Evolutionary conservation across 2,797 vertebrate species (phyloP), one percentile per base, ranked within the genome.

Genomic region (Cossypha polioptera): DNA sequence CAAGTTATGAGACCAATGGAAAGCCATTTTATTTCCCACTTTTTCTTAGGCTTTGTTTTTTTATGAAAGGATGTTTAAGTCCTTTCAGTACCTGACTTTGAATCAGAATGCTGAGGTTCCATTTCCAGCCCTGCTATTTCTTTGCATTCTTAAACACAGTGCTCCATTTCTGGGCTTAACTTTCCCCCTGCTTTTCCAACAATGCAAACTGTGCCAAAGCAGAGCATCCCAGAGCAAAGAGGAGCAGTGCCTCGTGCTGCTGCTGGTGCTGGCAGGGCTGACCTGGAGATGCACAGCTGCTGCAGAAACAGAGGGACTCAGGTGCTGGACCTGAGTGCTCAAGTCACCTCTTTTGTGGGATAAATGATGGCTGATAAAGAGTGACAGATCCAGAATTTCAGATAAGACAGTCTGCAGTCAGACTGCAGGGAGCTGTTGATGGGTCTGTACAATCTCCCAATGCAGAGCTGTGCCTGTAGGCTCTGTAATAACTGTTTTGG

Each of bases 401-500:
- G 42, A 13, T 22, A 13, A 21, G 68, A 51, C 13, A 95, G 65
- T 77, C 42, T 79, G 65, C 77, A 91, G 53, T 61, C 63, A 82
- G 77, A 19, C 54, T 94, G 42, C 47, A 71, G 59, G 28, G 75
- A 75, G 43, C 51, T 85, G 48, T 14, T 75, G 88, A 86, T 75
- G 55, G 26, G 6, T 84, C 59, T 63, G 50, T 24, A 11, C 45
- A 90, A 31, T 69, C 19, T 59, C 50, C 17, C 63, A 31, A 1
- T 48, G 47, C 74, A 73, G 57, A 91, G 13, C 54, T 35, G 15
- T 55, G 40, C n/a, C 71, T 92, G n/a, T 43, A 5, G 57, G 83
- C 72, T 89, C 90, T 51, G 55, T 85, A 94, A 90, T 87, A 61
- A 67, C 53, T 76, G 55, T 74, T 97, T 92, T 79, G 71, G 71